phyloP scores from a whole-genome alignment of 1,140 invertebrate genomes.

The Marisa cornuarietis region DNA sequence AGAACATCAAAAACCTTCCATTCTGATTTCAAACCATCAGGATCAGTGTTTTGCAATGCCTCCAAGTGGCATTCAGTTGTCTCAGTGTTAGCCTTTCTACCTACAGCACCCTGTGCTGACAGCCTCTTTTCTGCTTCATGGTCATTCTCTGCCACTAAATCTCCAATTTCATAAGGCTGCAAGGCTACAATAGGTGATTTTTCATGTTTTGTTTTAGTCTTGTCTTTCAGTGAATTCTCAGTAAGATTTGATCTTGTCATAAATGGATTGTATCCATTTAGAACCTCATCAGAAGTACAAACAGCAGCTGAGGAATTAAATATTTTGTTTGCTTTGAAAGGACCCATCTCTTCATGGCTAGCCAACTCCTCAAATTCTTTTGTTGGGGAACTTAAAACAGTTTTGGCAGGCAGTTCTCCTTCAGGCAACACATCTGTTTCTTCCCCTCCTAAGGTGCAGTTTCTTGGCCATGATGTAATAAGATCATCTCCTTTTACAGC shows the following conservation, averaged over 20 bases:
- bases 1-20: conserved; percentile 40
- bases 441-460: no score
- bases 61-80: conserved; percentile 1
- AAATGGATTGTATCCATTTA: not conserved
- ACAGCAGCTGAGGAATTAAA: not conserved
- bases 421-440: no score
- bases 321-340: not conserved
- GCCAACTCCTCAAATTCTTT: not conserved
- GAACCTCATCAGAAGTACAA: not conserved
- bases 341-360: not conserved
- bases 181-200: not conserved
- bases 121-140: not conserved
- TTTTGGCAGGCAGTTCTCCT: no score
- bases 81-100: not conserved
- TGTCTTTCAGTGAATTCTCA: not conserved
- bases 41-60: not conserved
- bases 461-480: no score
- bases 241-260: not conserved
- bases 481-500: no score
- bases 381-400: no score
- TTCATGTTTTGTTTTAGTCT: not conserved
- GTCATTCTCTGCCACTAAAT: not conserved
- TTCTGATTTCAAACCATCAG: not conserved
- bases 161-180: not conserved
- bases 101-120: not conserved